These are phyloP conservation scores for Caenorhabditis sp. DNA, from an alignment of 2,888 invertebrate species.

Conservation along the genomic window DNA sequence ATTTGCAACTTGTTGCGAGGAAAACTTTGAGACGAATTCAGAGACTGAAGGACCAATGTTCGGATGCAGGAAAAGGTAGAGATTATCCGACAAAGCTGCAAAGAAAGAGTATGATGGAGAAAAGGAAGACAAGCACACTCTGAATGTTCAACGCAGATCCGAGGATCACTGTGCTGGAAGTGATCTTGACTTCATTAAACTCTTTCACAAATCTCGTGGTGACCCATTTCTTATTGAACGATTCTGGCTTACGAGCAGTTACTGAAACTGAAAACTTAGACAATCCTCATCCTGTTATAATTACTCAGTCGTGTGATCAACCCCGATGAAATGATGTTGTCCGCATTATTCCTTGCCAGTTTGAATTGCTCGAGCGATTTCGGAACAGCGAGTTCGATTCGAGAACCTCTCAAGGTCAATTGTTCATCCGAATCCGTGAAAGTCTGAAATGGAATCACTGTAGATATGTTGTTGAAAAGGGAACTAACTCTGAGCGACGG, in stretches of 20 bases:
- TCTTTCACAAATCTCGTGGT: conserved; percentile 48
- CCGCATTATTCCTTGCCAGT: background rate
- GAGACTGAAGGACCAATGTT: conserved; percentile 5
- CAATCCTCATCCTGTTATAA: background rate
- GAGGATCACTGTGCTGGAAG: conserved; percentile 86
- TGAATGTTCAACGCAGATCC: conserved; percentile 86
- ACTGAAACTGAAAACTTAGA: conserved; percentile 19
- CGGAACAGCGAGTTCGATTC: conserved; percentile 37
- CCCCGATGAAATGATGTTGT: conserved; percentile 64
- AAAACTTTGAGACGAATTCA: conserved; percentile 77
- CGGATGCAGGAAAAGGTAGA: background rate
- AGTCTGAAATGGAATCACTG: conserved; percentile 30
- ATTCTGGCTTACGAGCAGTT: conserved; percentile 22
- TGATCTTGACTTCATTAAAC: conserved; percentile 85
- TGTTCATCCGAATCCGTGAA: conserved; percentile 2
- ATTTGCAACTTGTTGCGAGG: conserved; percentile 84
- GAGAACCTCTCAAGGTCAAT: conserved; percentile 75
- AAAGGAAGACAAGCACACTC: background rate
- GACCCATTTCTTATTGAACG: conserved; percentile 46
- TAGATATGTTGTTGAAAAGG: too few relatives aligned
- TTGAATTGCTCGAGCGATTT: conserved; percentile 47
- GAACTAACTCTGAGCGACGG: conserved; percentile 87
- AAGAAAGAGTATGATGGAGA: background rate
- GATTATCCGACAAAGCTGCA: conserved; percentile 39
- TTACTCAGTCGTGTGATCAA: conserved; percentile 64